A percentile compares a stretch with the other conserved stretches of the same genome.
Evolutionary conservation across 1,140 invertebrate species (phyloP).

Genomic region (Scaptodrosophila lebanonensis): DNA sequence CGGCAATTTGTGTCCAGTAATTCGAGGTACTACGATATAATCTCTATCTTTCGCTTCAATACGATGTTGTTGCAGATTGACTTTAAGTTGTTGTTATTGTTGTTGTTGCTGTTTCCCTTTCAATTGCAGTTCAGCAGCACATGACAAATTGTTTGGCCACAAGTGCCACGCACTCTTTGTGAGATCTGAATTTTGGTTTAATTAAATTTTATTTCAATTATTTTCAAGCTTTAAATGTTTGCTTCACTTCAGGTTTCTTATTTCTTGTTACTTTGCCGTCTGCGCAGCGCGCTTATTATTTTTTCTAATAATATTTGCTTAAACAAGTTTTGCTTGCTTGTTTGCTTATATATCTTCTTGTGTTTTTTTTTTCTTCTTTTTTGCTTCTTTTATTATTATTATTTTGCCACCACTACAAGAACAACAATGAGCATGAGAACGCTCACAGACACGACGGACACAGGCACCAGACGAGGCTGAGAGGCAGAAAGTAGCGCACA

Average conservation of each 20-base stretch:
- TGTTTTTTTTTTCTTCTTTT: constrained; percentile 2
- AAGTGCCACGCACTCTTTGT: background rate
- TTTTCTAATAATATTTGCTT: constrained; percentile 66
- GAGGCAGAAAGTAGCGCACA: constrained; percentile 38
- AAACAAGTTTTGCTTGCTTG: constrained; percentile 45
- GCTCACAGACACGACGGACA: too few species aligned
- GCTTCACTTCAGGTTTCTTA: constrained; percentile 1
- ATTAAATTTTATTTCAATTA: constrained; percentile 12
- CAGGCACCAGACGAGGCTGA: constrained; percentile 21
- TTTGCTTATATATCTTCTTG: background rate
- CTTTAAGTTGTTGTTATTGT: too few species aligned
- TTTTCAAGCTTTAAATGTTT: constrained; percentile 10
- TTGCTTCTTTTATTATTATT: constrained; percentile 21
- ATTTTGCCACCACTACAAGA: constrained; percentile 20
- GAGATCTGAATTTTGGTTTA: constrained; percentile 3
- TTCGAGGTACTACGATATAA: too few species aligned
- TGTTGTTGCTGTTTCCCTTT: too few species aligned
- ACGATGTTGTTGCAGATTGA: too few species aligned
- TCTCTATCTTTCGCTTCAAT: constrained; percentile 1
- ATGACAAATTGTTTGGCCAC: too few species aligned
- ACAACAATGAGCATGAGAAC: too few species aligned
- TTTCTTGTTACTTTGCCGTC: constrained; percentile 16
- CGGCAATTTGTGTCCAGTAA: background rate
- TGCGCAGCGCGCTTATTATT: constrained; percentile 39
- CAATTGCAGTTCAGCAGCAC: background rate